Conservation (phyloP, 2,113 vertebrate species). For the Neodontobutis hainanensis region DNA sequence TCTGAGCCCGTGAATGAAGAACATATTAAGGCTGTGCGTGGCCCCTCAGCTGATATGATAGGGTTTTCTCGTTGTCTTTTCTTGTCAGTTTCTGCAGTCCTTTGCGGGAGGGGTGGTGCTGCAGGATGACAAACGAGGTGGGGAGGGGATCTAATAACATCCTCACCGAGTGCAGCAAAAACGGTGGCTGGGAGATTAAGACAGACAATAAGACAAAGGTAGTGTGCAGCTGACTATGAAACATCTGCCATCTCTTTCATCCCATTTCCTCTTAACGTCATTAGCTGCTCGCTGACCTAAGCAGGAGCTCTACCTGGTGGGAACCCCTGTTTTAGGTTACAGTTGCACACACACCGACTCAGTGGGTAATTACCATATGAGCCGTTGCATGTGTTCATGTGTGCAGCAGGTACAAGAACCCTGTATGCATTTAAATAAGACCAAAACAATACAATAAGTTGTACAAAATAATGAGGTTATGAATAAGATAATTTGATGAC, state of each 20-base stretch:
- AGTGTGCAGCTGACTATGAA: slow-evolving; percentile 61
- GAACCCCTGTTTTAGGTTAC: slow-evolving; percentile 64
- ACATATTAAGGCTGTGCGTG: slow-evolving; percentile 54
- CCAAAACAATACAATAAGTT: too few species aligned
- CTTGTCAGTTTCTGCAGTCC: slow-evolving; percentile 38
- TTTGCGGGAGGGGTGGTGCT: slow-evolving; percentile 54
- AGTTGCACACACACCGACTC: slow-evolving; percentile 57
- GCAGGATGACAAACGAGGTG: slow-evolving; percentile 75
- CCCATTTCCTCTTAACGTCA: slow-evolving; percentile 71
- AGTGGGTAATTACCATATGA: slow-evolving; percentile 71
- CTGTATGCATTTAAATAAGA: slow-evolving; percentile 7
- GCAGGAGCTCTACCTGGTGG: slow-evolving; percentile 63
- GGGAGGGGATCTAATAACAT: slow-evolving; percentile 76
- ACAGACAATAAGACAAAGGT: slow-evolving; percentile 74
- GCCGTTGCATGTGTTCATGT: slow-evolving; percentile 62
- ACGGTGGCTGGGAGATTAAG: slow-evolving; percentile 69
- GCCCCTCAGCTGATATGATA: slow-evolving; percentile 50
- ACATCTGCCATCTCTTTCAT: slow-evolving; percentile 69
- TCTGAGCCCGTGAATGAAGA: slow-evolving; percentile 54
- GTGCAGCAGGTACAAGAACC: slow-evolving; percentile 60
- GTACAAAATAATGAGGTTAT: too few species aligned
- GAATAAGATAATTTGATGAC: too few species aligned
- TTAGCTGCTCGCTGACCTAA: slow-evolving; percentile 73
- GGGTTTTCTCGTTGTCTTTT: slow-evolving; percentile 41
- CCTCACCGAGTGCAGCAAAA: slow-evolving; percentile 72